These are phyloP conservation scores for Melitaea cinxia DNA, from an alignment of 1,140 invertebrate species.

Conservation along the genomic window DNA sequence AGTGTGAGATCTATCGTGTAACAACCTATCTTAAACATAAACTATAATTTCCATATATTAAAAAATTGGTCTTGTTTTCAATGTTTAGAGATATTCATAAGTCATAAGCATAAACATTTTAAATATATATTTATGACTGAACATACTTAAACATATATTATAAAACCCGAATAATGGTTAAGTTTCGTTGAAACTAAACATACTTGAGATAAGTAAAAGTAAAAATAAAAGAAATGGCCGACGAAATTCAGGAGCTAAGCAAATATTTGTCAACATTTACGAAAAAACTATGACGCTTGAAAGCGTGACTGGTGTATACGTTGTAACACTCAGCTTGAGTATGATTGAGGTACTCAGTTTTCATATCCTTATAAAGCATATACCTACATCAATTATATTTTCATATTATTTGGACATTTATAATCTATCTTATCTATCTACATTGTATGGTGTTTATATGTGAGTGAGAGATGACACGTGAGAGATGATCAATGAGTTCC, in stretches of 20 bases:
- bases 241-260: background rate
- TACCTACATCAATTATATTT: no score
- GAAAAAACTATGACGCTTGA: background rate
- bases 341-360: no score
- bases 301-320: background rate
- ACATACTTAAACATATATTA: no score
- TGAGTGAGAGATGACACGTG: no score
- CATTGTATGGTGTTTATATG: no score
- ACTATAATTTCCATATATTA: background rate
- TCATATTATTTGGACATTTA: no score
- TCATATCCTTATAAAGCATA: no score
- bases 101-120: no score
- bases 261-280: background rate
- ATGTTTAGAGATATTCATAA: no score
- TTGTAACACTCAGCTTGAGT: background rate
- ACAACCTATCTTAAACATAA: constrained; percentile 3
- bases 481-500: no score
- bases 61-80: background rate
- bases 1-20: constrained; percentile 8
- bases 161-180: background rate
- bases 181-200: background rate
- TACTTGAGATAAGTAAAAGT: background rate
- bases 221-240: background rate
- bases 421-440: no score
- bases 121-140: no score